Evolutionary conservation across 2,888 invertebrate species (phyloP).

Genomic region (Eudasyphora cyanicolor): DNA sequence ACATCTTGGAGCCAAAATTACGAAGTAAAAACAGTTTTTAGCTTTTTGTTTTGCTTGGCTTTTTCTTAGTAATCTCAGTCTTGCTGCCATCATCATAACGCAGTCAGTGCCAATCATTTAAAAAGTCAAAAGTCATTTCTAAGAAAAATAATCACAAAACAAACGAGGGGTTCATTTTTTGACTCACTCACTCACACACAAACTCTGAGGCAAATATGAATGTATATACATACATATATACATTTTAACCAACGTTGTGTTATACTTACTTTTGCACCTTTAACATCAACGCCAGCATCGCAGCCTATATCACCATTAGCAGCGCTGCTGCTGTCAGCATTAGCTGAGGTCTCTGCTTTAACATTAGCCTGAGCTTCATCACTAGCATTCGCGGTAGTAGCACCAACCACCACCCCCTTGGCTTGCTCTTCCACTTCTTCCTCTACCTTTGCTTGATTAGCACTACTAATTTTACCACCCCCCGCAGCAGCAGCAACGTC

Average conservation of each 20-base stretch:
- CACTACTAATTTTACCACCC: background rate
- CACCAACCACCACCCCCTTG: background rate
- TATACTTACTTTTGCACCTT: slow-evolving; percentile 53
- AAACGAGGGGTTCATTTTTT: no score
- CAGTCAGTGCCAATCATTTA: background rate
- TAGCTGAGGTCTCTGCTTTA: background rate
- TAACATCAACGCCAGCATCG: slow-evolving; percentile 35
- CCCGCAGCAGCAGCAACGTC: background rate
- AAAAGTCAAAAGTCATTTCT: slow-evolving; percentile 25
- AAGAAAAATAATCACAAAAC: background rate
- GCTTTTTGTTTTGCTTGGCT: no score
- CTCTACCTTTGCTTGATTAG: background rate
- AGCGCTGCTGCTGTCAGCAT: slow-evolving; percentile 12
- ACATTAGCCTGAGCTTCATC: slow-evolving; percentile 27
- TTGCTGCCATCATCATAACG: no score
- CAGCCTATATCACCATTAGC: background rate
- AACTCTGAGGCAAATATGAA: no score
- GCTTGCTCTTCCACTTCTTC: slow-evolving; percentile 5
- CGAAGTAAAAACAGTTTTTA: no score
- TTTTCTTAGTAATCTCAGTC: no score
- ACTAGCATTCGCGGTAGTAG: slow-evolving; percentile 69
- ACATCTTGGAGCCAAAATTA: no score
- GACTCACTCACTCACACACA: slow-evolving; percentile 2
- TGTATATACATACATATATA: no score
- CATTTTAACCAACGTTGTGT: background rate